These are phyloP conservation scores for Drosophila pegasa DNA, from an alignment of 2,888 invertebrate species.

Conservation along the genomic window DNA sequence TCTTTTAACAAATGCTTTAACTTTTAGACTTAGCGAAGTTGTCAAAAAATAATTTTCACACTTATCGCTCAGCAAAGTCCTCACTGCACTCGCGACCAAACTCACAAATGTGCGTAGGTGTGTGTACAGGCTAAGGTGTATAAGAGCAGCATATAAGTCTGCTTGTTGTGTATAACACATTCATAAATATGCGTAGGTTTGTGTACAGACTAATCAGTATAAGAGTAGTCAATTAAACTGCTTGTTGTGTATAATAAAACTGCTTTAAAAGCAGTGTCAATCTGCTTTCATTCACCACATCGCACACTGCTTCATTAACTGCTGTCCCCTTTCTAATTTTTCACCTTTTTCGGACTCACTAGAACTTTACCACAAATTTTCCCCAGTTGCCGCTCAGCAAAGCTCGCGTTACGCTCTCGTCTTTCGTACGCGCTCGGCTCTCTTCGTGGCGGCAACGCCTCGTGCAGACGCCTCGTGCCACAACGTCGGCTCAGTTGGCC, in stretches of 20 bases:
- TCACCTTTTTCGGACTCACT: constrained; percentile 31
- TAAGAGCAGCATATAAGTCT: background rate
- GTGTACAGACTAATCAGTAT: background rate
- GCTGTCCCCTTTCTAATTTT: background rate
- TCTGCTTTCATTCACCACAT: background rate
- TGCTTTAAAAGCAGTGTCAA: background rate
- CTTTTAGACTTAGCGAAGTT: too few relatives aligned
- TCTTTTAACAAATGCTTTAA: too few relatives aligned
- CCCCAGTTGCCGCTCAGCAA: constrained; percentile 42
- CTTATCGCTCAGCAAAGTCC: background rate
- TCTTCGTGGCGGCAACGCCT: constrained; percentile 7
- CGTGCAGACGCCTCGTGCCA: constrained; percentile 30
- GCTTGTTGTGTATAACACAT: background rate
- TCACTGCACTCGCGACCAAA: background rate
- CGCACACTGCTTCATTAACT: constrained; percentile 16
- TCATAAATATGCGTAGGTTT: too few relatives aligned
- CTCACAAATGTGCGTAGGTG: background rate
- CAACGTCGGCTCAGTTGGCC: constrained; percentile 32
- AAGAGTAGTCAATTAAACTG: background rate
- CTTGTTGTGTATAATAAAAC: background rate
- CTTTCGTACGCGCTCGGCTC: constrained; percentile 1
- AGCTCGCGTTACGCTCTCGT: constrained; percentile 23
- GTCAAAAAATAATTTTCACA: background rate
- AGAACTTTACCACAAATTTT: constrained; percentile 14
- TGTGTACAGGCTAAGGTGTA: background rate